These are phyloP conservation scores for Oligia latruncula DNA, from an alignment of 2,888 invertebrate genomes.

Conservation along the genomic window DNA sequence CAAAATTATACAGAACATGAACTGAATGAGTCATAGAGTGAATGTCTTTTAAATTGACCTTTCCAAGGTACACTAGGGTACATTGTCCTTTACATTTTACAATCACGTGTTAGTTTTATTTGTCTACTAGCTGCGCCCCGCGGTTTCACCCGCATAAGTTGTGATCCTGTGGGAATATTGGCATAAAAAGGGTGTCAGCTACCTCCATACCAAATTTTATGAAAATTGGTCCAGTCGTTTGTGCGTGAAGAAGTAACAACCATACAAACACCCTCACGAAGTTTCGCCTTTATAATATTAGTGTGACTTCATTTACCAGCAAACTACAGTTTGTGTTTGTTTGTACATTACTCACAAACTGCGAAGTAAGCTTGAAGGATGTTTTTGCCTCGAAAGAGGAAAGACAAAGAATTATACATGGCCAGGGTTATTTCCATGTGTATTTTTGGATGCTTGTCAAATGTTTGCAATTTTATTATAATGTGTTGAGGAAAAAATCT, in stretches of 20 bases:
- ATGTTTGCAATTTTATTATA: conserved; percentile 24
- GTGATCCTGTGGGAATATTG: too few relatives aligned
- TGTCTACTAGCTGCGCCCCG: conserved; percentile 2
- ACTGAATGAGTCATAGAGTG: conserved; percentile 38
- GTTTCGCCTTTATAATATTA: too few relatives aligned
- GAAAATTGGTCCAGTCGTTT: too few relatives aligned
- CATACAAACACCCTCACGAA: too few relatives aligned
- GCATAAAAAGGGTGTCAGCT: too few relatives aligned
- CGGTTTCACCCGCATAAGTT: too few relatives aligned
- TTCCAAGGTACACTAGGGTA: conserved; percentile 36
- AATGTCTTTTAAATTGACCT: conserved; percentile 44
- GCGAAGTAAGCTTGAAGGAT: conserved; percentile 42
- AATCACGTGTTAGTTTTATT: conserved; percentile 22
- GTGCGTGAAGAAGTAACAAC: too few relatives aligned
- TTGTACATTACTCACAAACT: conserved; percentile 33
- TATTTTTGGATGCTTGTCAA: conserved; percentile 35
- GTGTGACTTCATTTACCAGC: conserved; percentile 7
- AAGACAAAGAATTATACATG: conserved; percentile 37
- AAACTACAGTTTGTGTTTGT: conserved; percentile 41
- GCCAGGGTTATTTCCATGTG: conserved; percentile 35
- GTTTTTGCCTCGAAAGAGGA: conserved; percentile 51
- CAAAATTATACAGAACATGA: neutral
- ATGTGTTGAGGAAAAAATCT: conserved; percentile 3
- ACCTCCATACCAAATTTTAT: too few relatives aligned
- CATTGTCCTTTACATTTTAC: conserved; percentile 50